Percentiles rank a stretch among this genome's conserved stretches.
phyloP scores from a whole-genome alignment of 2,888 invertebrate genomes.

The Melieria omissa region DNA sequence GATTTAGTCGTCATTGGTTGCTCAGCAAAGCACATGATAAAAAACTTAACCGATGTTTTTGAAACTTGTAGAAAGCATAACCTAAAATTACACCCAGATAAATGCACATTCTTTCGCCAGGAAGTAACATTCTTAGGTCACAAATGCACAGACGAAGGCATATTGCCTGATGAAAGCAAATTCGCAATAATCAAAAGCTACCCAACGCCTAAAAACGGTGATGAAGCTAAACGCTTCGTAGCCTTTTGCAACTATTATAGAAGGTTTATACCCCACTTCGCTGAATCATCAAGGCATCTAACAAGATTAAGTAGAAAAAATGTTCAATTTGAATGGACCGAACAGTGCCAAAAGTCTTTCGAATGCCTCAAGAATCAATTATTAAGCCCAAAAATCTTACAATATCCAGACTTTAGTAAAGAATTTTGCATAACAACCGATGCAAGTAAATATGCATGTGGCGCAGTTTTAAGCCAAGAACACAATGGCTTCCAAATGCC shows the following conservation, averaged over 20 bases:
- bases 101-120: conserved; percentile 42
- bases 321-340: conserved; percentile 27
- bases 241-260: background rate
- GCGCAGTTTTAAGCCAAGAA: conserved; percentile 37
- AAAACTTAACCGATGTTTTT: conserved; percentile 31
- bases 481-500: conserved; percentile 29
- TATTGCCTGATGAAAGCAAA: conserved; percentile 35
- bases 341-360: conserved; percentile 35
- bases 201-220: conserved; percentile 6
- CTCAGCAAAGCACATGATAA: conserved; percentile 36
- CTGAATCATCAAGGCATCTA: conserved; percentile 16
- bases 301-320: conserved; percentile 22
- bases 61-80: conserved; percentile 28
- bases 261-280: conserved; percentile 34
- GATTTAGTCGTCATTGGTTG: conserved; percentile 46
- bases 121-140: conserved; percentile 43
- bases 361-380: conserved; percentile 23
- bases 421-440: conserved; percentile 38
- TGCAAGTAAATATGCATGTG: conserved; percentile 27
- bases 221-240: too few relatives aligned
- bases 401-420: conserved; percentile 36
- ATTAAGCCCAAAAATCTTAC: conserved; percentile 17
- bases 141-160: too few relatives aligned
- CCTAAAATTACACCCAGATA: conserved; percentile 42
- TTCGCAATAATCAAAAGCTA: conserved; percentile 25